Evolutionary conservation across 2,113 vertebrate species (phyloP).

Genomic region (Donacobius atricapilla): DNA sequence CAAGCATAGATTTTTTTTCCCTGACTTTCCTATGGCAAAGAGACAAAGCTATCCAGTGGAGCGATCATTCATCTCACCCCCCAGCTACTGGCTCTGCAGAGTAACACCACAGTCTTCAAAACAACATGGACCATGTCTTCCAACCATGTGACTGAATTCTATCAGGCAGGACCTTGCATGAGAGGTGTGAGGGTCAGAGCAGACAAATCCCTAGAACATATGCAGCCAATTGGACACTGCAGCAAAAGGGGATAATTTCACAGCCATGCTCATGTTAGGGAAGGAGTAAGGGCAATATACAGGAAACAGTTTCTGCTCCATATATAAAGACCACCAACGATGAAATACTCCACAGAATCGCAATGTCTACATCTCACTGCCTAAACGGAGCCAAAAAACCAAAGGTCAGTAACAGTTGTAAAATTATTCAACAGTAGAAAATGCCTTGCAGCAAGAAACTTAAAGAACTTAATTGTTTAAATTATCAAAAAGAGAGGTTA

Average conservation of each 20-base stretch:
- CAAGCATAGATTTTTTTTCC: not conserved
- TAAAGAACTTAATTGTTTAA: not conserved
- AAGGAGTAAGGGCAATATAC: not conserved
- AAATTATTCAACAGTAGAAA: conserved; percentile 1
- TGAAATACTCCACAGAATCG: not conserved
- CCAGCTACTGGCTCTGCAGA: not conserved
- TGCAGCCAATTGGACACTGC: rapidly evolving
- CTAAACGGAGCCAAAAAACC: not conserved
- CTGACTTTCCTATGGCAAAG: not conserved
- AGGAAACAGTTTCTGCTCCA: not conserved
- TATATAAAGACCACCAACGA: not conserved
- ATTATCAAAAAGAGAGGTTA: not conserved
- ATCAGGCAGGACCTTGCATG: not conserved
- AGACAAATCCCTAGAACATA: not conserved
- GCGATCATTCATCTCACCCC: not conserved
- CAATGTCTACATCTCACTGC: not conserved
- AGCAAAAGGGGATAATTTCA: not conserved
- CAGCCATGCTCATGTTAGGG: not conserved
- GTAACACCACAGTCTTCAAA: not conserved
- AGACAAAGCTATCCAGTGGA: not conserved
- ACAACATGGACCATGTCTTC: not conserved
- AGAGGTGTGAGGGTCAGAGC: not conserved
- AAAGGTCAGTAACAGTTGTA: not conserved
- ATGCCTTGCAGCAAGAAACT: not conserved
- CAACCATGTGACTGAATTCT: rapidly evolving